phyloP scores from a whole-genome alignment of 2,113 vertebrate genomes.

The Gavia stellata region DNA sequence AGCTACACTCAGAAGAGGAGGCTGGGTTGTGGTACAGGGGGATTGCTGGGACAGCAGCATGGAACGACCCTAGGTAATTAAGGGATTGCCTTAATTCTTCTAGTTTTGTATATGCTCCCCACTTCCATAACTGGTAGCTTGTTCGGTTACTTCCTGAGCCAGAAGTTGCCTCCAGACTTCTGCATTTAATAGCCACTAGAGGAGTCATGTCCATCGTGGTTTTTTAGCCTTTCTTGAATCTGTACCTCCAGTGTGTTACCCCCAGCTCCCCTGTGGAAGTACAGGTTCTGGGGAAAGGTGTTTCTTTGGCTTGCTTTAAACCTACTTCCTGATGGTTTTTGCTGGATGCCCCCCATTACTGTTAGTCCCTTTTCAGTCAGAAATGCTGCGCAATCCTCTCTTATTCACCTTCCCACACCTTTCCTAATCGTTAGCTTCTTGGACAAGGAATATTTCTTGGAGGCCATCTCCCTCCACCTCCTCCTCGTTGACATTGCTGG shows the following conservation, averaged over 20 bases:
- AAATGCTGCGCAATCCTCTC: not conserved
- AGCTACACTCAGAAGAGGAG: not conserved
- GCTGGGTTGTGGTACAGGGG: not conserved
- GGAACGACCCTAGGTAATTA: not conserved
- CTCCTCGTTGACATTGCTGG: not conserved
- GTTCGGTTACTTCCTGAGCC: not conserved
- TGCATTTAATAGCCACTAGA: not conserved
- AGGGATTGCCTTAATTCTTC: not conserved
- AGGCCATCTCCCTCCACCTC: not conserved
- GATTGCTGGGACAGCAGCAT: not conserved
- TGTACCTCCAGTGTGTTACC: not conserved
- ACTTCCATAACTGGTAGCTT: not conserved
- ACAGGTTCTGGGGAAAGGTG: not conserved
- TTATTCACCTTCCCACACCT: not conserved
- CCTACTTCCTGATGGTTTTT: not conserved
- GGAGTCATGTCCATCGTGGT: not conserved
- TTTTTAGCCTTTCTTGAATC: not conserved
- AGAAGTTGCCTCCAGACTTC: not conserved
- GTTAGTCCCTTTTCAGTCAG: not conserved
- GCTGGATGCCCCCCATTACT: not conserved
- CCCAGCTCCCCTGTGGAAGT: not conserved
- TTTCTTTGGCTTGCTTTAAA: not conserved
- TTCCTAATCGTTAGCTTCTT: not conserved
- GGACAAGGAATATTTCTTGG: not conserved
- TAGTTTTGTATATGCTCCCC: not conserved